Percentiles rank a stretch among this genome's conserved stretches.
phyloP scores from a whole-genome alignment of 2,797 vertebrate genomes.

The Cottoperca gobio region DNA sequence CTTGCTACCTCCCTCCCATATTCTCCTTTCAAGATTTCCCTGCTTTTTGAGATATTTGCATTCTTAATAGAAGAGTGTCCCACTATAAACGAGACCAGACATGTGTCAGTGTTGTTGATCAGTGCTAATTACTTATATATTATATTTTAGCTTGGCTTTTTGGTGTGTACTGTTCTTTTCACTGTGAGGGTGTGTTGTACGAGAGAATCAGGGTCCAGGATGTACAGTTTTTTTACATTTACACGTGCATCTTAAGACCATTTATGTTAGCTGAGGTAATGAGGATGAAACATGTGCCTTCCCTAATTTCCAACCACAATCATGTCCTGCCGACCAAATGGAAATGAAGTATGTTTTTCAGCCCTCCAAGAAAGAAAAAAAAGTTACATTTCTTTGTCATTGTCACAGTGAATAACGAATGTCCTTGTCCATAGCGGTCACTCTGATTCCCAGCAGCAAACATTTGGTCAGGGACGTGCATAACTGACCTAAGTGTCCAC shows the following conservation, averaged over 20 bases:
- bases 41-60: constrained; percentile 26
- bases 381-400: constrained; percentile 22
- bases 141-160: not conserved
- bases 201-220: not conserved
- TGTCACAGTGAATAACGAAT: constrained; percentile 35
- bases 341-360: constrained; percentile 31
- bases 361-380: not conserved
- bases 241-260: not conserved
- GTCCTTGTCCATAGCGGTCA: constrained; percentile 50
- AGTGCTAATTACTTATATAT: not conserved
- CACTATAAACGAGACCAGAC: not conserved
- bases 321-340: not conserved
- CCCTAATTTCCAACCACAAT: constrained; percentile 12
- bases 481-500: constrained; percentile 63
- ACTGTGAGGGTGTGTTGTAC: not conserved
- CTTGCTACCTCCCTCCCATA: not conserved
- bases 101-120: constrained; percentile 1
- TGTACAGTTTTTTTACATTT: constrained; percentile 1
- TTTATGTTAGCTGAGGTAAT: constrained; percentile 4
- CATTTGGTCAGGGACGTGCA: constrained; percentile 60
- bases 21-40: constrained; percentile 17
- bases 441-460: constrained; percentile 55
- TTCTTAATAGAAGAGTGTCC: not conserved
- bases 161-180: constrained; percentile 7
- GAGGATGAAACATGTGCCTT: constrained; percentile 9